Evolutionary conservation across 2,797 vertebrate species (phyloP), one percentile per base, ranked within the genome.

Genomic region (Numenius phaeopus): DNA sequence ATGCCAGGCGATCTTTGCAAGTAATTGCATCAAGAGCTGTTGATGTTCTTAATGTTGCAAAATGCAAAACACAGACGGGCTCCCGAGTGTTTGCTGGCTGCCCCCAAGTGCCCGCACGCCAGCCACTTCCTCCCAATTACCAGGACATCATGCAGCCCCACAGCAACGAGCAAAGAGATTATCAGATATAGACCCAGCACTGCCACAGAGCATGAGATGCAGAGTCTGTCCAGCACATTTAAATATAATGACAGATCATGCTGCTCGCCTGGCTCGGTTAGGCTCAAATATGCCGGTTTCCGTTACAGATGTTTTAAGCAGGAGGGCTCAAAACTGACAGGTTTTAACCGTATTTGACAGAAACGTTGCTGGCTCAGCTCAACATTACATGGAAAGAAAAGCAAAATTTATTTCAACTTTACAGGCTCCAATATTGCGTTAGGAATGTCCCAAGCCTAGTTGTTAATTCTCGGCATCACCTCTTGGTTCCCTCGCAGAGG

Each of bases 31-130:
- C 50, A 10, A 66, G 87, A 44, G 47, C 34, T 71, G 30, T 22
- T 57, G 24, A 66, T 9, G 9, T 49, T 52, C 66, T 26, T 40
- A 44, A 57, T 7, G 16, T 30, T 39, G 42, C 2, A 2, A 32
- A 39, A 34, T 0, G n/a, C 12, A 39, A 57, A 78, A 57, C 0
- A 2, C 44, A 40, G 16, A 54, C 0, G 0, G 29, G 46, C 20
- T 66, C 23, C 39, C 39, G 40, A 0, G 1, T 5, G 29, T 29
- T 23, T 73, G 30, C 42, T 49, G 42, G 30, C 34, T 70, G n/a
- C 29, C 14, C 9, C 24, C n/a, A 49, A 64, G 49, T 8, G 37
- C n/a, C 83, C 69, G 32, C 37, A 44, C 0, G 0, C 2, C 5
- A 2, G 23, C 8, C 8, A 15, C 34, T 18, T 39, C 50, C 40